Evolutionary conservation across 2,797 vertebrate species (phyloP).

Genomic region (Silurus lanzhouensis): DNA sequence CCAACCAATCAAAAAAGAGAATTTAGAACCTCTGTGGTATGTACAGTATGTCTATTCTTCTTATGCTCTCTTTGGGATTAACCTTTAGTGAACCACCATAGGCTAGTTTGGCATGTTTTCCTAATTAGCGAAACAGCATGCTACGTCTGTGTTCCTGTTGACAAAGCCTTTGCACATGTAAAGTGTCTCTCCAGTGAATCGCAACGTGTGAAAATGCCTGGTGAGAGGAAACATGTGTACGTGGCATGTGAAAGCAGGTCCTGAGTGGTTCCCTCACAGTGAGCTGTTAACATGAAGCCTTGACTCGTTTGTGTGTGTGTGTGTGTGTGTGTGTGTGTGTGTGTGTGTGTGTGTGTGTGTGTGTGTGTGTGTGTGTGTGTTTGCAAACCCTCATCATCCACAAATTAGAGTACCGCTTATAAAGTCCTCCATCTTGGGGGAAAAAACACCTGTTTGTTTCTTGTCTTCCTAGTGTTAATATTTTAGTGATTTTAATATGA

Average conservation of each 20-base stretch:
- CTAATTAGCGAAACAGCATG: conserved; percentile 26
- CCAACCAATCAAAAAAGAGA: neutral
- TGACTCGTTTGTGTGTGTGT: conserved; percentile 39
- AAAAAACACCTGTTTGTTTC: conserved; percentile 18
- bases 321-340: conserved; percentile 32
- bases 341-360: conserved; percentile 36
- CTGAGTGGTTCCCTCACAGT: conserved; percentile 42
- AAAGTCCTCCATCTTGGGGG: neutral
- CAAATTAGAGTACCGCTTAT: conserved; percentile 33
- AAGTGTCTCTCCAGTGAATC: conserved; percentile 22
- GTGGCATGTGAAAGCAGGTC: conserved; percentile 31
- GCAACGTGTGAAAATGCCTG: conserved; percentile 12
- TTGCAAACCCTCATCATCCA: neutral
- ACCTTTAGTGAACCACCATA: conserved; percentile 25
- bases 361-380: conserved; percentile 48
- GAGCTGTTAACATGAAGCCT: conserved; percentile 42
- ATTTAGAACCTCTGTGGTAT: neutral
- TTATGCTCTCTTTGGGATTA: neutral
- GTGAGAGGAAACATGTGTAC: neutral
- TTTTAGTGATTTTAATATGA: conserved; percentile 5
- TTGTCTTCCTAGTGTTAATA: conserved; percentile 1
- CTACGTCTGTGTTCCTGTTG: conserved; percentile 18
- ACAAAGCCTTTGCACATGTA: conserved; percentile 31
- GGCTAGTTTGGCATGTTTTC: neutral
- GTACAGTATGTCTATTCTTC: neutral